These are phyloP conservation scores for Brachyptera risi DNA, from an alignment of 2,888 invertebrate species.

Conservation along the genomic window DNA sequence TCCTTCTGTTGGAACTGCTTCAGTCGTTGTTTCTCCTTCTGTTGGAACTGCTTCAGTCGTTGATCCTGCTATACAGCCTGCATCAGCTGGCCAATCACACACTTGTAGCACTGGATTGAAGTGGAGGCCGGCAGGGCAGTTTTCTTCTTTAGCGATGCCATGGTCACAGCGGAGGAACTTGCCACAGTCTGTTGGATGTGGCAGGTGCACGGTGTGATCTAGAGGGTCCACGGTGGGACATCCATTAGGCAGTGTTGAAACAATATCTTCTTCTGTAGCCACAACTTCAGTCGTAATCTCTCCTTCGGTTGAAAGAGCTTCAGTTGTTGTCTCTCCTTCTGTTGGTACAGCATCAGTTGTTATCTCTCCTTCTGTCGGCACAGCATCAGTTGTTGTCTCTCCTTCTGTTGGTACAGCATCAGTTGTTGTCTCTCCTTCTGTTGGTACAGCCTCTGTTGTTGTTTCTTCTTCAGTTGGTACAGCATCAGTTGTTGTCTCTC, in stretches of 20 bases:
- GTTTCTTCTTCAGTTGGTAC: constrained; percentile 22
- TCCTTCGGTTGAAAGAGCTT: background rate
- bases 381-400: background rate
- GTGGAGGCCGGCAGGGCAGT: constrained; percentile 34
- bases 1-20: background rate
- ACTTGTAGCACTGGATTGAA: constrained; percentile 35
- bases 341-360: background rate
- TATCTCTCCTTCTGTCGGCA: background rate
- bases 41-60: background rate
- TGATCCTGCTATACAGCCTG: constrained; percentile 24
- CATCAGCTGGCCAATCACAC: constrained; percentile 35
- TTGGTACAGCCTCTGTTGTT: background rate
- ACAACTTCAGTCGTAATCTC: background rate
- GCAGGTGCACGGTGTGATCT: constrained; percentile 16
- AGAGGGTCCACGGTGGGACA: constrained; percentile 5
- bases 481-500: constrained; percentile 35
- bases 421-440: background rate
- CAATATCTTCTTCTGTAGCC: too few relatives aligned
- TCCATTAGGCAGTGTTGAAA: background rate
- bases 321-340: background rate
- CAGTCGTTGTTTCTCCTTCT: background rate
- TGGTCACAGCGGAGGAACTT: constrained; percentile 35
- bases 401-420: background rate
- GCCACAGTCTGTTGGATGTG: constrained; percentile 10
- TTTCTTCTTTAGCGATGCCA: constrained; percentile 32